Conservation (phyloP, 2,113 vertebrate species). For the Nipponia nippon region DNA sequence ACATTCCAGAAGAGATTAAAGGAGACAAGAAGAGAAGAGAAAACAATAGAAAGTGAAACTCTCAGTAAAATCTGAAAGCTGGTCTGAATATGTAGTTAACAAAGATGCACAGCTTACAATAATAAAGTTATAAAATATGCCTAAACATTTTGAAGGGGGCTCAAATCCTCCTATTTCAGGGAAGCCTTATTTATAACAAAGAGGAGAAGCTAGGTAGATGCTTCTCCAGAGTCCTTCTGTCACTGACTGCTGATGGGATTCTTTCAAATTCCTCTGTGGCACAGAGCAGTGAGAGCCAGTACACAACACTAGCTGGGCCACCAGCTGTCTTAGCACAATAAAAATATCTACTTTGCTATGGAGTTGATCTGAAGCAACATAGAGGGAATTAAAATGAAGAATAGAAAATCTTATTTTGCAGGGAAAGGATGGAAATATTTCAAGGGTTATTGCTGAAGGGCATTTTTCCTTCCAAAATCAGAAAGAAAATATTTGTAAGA, state of each 20-base stretch:
- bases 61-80: background rate
- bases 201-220: background rate
- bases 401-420: background rate
- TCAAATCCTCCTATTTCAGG: background rate
- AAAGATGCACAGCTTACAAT: background rate
- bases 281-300: background rate
- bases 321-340: background rate
- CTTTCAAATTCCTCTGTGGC: background rate
- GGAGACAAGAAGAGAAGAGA: background rate
- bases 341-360: background rate
- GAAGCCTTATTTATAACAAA: background rate
- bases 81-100: background rate
- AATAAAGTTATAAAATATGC: background rate
- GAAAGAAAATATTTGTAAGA: conserved; percentile 18
- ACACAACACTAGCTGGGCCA: background rate
- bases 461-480: background rate
- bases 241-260: background rate
- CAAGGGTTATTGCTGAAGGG: background rate
- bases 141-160: background rate
- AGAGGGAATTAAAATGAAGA: background rate
- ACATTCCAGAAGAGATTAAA: background rate
- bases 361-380: background rate
- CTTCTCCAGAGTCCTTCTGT: background rate
- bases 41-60: background rate
- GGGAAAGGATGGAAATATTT: background rate